phyloP scores from a whole-genome alignment of 2,113 vertebrate species.

The Plotosus lineatus region DNA sequence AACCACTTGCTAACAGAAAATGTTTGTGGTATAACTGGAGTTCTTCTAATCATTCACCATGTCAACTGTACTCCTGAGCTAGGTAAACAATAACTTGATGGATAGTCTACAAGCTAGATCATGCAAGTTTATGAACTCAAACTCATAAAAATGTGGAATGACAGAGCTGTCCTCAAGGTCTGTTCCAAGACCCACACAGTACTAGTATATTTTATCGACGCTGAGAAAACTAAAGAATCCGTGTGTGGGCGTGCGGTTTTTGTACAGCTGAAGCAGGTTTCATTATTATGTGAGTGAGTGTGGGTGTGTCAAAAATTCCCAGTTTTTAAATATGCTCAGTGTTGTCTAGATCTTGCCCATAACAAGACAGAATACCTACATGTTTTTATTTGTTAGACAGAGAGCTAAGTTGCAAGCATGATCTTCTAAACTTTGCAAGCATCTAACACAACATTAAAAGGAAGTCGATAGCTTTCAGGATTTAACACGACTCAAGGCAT shows the following conservation, averaged over 20 bases:
- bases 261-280: background rate
- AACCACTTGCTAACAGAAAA: background rate
- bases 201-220: background rate
- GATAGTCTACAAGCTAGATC: background rate
- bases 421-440: background rate
- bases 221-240: background rate
- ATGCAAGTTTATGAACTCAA: background rate
- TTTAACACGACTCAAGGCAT: background rate
- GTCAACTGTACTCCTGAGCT: background rate
- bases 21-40: background rate
- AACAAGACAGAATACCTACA: no score
- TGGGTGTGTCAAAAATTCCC: background rate
- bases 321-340: background rate
- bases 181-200: background rate
- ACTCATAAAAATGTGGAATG: conserved; percentile 9
- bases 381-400: background rate
- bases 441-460: background rate
- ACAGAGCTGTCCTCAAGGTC: background rate
- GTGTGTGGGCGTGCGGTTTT: background rate
- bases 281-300: background rate
- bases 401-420: background rate
- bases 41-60: conserved; percentile 1
- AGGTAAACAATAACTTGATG: conserved; percentile 5
- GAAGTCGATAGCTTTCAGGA: background rate
- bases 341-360: background rate